Conservation (phyloP, 2,113 vertebrate species). For the Butastur rufipennis region DNA sequence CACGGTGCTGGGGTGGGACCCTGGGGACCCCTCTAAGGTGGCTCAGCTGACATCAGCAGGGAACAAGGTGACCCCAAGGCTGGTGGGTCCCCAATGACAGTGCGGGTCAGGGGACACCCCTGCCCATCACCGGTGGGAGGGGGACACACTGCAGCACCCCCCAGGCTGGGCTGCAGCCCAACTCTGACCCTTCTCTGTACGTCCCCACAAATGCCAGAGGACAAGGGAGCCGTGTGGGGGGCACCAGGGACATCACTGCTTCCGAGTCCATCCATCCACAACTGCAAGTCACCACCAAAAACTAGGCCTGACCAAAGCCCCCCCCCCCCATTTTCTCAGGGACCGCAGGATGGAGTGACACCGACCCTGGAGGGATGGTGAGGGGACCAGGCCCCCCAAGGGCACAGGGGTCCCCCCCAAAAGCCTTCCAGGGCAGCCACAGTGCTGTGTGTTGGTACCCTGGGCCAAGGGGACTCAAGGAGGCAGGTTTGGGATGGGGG, state of each 20-base stretch:
- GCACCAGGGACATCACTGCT: background rate
- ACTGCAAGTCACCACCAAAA: background rate
- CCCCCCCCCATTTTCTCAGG: background rate
- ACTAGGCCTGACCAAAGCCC: background rate
- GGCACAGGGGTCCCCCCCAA: background rate
- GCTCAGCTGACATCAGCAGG: background rate
- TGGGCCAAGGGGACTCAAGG: background rate
- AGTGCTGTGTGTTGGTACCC: too few species aligned
- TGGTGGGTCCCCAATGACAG: rapidly evolving
- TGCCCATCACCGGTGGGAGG: too few species aligned
- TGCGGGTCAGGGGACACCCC: too few species aligned
- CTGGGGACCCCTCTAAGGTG: background rate
- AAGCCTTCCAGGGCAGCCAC: background rate
- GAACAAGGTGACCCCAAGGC: background rate
- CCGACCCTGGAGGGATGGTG: rapidly evolving
- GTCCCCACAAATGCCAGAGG: background rate
- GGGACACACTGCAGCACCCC: background rate
- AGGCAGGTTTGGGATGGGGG: background rate
- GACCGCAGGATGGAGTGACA: background rate
- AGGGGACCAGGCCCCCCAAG: background rate
- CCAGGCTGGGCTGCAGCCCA: background rate
- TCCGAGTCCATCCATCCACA: background rate
- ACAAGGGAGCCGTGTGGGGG: too few species aligned
- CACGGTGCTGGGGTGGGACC: background rate
- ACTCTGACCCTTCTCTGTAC: rapidly evolving